Conservation (phyloP, 2,888 invertebrate genomes). For the Pyrrhosoma nymphula region DNA sequence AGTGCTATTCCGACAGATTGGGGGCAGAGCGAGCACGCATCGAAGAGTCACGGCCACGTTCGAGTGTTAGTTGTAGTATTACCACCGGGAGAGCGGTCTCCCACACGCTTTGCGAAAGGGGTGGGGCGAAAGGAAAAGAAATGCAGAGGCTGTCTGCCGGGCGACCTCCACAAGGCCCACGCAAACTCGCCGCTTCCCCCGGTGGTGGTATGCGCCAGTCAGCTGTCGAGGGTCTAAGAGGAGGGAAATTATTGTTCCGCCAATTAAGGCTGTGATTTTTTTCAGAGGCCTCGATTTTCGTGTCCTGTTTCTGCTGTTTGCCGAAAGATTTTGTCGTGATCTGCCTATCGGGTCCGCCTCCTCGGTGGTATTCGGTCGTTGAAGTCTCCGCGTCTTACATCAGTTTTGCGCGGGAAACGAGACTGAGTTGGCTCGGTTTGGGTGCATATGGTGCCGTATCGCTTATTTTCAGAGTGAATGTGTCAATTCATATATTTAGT, state of each 20-base stretch:
- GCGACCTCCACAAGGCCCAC: constrained; percentile 44
- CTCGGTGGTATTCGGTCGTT: background rate
- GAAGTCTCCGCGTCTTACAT: background rate
- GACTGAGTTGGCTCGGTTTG: background rate
- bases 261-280: background rate
- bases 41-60: constrained; percentile 5
- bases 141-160: background rate
- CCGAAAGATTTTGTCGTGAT: background rate
- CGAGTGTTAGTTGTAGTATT: background rate
- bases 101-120: background rate
- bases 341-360: background rate
- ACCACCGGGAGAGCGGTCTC: background rate
- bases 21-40: constrained; percentile 9
- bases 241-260: background rate
- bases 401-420: background rate
- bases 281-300: background rate
- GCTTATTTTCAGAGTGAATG: no score
- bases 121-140: background rate
- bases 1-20: constrained; percentile 6
- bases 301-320: background rate
- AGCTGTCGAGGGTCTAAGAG: background rate
- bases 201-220: background rate
- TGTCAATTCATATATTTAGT: no score
- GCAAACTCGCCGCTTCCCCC: background rate
- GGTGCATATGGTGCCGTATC: background rate